These are phyloP conservation scores for Apamea sordens DNA, from an alignment of 2,888 invertebrate species.

Conservation along the genomic window DNA sequence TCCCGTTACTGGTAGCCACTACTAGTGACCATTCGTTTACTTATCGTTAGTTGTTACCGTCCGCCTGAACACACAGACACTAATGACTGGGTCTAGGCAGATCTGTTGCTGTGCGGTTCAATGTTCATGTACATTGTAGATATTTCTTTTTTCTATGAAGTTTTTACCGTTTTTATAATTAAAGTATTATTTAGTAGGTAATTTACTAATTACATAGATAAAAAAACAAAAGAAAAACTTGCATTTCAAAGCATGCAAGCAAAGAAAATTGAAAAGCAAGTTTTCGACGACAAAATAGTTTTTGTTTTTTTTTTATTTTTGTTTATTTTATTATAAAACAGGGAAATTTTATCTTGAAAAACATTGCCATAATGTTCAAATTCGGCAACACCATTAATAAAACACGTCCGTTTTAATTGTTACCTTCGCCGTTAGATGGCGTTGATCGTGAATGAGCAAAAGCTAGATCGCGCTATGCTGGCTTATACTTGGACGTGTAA, in stretches of 20 bases:
- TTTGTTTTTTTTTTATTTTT: neutral
- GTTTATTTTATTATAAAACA: neutral
- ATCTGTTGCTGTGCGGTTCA: slow-evolving; percentile 3
- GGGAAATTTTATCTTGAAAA: neutral
- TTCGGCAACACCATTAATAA: neutral
- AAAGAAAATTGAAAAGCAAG: neutral
- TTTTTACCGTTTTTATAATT: neutral
- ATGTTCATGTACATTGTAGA: no score
- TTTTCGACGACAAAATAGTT: neutral
- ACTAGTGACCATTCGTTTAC: slow-evolving; percentile 61
- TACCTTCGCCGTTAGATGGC: neutral
- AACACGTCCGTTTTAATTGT: neutral
- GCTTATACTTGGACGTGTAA: no score
- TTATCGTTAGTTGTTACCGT: slow-evolving; percentile 70
- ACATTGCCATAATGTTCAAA: neutral
- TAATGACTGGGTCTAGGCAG: slow-evolving; percentile 25
- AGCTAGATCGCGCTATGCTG: no score
- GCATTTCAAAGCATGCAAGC: neutral
- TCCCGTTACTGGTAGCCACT: slow-evolving; percentile 63
- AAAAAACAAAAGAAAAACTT: neutral
- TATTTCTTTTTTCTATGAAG: neutral
- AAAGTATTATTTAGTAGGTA: neutral
- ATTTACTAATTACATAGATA: no score
- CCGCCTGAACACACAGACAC: slow-evolving; percentile 32
- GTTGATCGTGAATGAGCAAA: no score